phyloP scores from a whole-genome alignment of 2,113 vertebrate species.

The Chlorodrepanis virens region DNA sequence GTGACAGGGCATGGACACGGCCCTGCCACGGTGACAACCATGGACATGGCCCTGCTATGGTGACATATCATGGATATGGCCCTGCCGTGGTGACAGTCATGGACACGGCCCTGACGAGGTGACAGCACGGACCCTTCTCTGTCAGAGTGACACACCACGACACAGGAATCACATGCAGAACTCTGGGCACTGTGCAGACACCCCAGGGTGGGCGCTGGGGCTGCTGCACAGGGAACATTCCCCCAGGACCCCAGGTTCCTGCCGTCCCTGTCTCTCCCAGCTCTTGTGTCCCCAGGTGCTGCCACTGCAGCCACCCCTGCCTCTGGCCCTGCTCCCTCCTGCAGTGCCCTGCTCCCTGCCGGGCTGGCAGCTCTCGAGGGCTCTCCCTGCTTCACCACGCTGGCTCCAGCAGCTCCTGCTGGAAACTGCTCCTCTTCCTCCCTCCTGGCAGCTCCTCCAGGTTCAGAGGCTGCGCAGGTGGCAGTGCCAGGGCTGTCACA shows the following conservation, averaged over 20 bases:
- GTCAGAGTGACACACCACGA: fast-evolving
- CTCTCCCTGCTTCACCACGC: not conserved
- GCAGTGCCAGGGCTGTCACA: not conserved
- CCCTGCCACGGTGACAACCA: not conserved
- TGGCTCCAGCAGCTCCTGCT: not conserved
- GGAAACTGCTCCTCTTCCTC: not conserved
- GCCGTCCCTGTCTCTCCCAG: not conserved
- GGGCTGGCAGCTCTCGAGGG: not conserved
- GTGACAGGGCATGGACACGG: not conserved
- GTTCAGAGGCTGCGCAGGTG: not conserved
- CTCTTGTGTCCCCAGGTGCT: not conserved
- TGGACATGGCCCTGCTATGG: not conserved
- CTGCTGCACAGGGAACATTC: not conserved
- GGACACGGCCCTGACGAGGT: too few species aligned
- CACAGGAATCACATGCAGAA: fast-evolving
- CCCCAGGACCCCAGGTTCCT: not conserved
- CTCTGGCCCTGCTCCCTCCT: not conserved
- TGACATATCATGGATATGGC: not conserved
- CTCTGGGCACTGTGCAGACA: fast-evolving
- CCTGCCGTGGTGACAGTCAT: fast-evolving
- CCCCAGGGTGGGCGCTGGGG: fast-evolving
- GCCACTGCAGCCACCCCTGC: not conserved
- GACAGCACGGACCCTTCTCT: too few species aligned
- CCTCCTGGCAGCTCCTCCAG: not conserved
- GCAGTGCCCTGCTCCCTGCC: not conserved